Conservation (phyloP, 2,797 vertebrate species). For the Hozukius guyotensis region DNA sequence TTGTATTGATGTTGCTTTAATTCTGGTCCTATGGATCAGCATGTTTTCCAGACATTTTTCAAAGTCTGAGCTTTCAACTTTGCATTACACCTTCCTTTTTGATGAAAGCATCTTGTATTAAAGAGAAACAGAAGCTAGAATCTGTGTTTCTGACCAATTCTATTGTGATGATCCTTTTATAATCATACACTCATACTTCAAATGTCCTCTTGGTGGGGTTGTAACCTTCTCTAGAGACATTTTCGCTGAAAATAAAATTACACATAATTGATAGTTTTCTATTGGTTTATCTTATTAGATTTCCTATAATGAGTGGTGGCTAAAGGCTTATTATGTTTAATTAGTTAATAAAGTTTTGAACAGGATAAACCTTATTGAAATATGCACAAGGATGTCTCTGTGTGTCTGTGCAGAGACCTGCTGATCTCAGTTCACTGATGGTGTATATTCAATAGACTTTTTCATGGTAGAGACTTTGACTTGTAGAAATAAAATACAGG, state of each 20-base stretch:
- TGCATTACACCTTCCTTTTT: not conserved
- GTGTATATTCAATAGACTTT: not conserved
- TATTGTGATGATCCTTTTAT: not conserved
- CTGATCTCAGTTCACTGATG: not conserved
- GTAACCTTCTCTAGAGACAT: not conserved
- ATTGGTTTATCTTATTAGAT: not conserved
- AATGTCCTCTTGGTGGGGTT: not conserved
- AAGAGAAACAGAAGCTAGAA: constrained; percentile 21
- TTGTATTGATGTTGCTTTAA: constrained; percentile 18
- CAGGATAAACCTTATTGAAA: not conserved
- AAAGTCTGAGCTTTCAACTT: not conserved
- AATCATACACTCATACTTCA: not conserved
- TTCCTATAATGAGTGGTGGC: not conserved
- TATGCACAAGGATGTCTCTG: not conserved
- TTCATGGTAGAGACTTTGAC: not conserved
- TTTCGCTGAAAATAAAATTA: not conserved
- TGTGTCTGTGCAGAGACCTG: not conserved
- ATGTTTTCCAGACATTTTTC: constrained; percentile 9
- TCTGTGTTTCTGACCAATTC: not conserved
- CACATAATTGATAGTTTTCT: not conserved
- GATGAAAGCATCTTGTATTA: constrained; percentile 37
- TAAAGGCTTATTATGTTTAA: not conserved
- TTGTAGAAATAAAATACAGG: not conserved
- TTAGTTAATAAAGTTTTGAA: not conserved
- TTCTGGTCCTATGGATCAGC: constrained; percentile 49